Evolutionary conservation across 2,797 vertebrate genomes (phyloP).

Genomic region (Crocodylus rhombifer): DNA sequence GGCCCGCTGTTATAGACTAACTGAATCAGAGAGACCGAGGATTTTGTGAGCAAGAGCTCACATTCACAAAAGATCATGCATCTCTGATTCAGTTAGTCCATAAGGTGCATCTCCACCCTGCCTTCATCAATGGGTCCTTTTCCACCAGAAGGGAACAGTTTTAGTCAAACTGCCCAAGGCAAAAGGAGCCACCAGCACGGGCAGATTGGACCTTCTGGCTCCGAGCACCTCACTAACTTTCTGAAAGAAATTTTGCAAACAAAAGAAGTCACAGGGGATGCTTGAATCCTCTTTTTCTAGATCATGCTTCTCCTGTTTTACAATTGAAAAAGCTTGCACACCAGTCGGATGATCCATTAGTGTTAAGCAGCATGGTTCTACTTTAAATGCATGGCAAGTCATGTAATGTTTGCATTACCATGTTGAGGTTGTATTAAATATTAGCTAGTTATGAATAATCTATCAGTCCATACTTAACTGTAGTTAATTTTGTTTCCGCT

Average conservation of each 20-base stretch:
- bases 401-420: conserved; percentile 25
- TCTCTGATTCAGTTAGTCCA: too few relatives aligned
- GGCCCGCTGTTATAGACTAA: too few relatives aligned
- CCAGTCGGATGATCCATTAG: conserved; percentile 9
- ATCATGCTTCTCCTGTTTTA: conserved; percentile 12
- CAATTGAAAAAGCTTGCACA: background rate
- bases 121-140: background rate
- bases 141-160: conserved; percentile 19
- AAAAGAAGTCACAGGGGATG: conserved; percentile 5
- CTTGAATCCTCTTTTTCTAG: conserved; percentile 22
- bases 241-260: conserved; percentile 4
- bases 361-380: background rate
- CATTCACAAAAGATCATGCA: too few relatives aligned
- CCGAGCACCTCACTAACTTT: conserved; percentile 10
- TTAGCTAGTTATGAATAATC: conserved; percentile 57
- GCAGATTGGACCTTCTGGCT: conserved; percentile 1
- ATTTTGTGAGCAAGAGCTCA: too few relatives aligned
- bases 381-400: conserved; percentile 4
- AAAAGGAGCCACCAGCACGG: background rate
- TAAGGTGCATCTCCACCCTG: too few relatives aligned
- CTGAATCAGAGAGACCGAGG: too few relatives aligned
- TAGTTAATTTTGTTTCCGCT: background rate
- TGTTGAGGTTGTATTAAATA: conserved; percentile 46
- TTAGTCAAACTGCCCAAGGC: conserved; percentile 28
- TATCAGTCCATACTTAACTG: conserved; percentile 36